phyloP scores from a whole-genome alignment of 2,888 invertebrate species.

The Amiota communis region DNA sequence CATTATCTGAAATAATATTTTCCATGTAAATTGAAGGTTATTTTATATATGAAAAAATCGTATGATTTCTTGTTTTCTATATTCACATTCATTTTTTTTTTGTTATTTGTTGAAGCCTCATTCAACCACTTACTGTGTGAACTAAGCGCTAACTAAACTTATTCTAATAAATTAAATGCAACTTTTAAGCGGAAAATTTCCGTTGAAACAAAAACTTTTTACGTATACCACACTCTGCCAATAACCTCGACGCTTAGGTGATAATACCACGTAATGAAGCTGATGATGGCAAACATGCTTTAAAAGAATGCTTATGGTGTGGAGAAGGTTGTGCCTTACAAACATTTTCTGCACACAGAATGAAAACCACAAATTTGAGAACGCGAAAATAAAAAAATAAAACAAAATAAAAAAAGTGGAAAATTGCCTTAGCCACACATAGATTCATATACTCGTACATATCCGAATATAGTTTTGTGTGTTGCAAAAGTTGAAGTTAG shows the following conservation, averaged over 20 bases:
- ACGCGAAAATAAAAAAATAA: conserved; percentile 13
- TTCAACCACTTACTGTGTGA: conserved; percentile 14
- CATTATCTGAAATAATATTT: too few species aligned
- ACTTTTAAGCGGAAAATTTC: conserved; percentile 56
- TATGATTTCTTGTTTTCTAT: not conserved
- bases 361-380: conserved; percentile 21
- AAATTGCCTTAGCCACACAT: not conserved
- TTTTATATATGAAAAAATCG: too few species aligned
- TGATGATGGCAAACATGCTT: conserved; percentile 56
- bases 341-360: too few species aligned
- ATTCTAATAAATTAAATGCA: conserved; percentile 57
- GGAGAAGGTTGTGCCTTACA: too few species aligned
- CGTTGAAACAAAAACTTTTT: conserved; percentile 14
- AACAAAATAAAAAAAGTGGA: not conserved
- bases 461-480: not conserved
- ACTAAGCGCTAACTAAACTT: conserved; percentile 24
- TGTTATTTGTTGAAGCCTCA: conserved; percentile 1
- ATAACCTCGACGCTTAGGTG: conserved; percentile 40
- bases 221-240: not conserved
- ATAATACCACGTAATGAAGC: conserved; percentile 65
- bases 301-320: conserved; percentile 3
- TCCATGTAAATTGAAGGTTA: too few species aligned
- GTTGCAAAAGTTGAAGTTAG: conserved; percentile 1
- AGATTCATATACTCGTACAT: too few species aligned
- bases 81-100: not conserved